Conservation (phyloP, 2,888 invertebrate genomes). For the Drosophila rellima region DNA sequence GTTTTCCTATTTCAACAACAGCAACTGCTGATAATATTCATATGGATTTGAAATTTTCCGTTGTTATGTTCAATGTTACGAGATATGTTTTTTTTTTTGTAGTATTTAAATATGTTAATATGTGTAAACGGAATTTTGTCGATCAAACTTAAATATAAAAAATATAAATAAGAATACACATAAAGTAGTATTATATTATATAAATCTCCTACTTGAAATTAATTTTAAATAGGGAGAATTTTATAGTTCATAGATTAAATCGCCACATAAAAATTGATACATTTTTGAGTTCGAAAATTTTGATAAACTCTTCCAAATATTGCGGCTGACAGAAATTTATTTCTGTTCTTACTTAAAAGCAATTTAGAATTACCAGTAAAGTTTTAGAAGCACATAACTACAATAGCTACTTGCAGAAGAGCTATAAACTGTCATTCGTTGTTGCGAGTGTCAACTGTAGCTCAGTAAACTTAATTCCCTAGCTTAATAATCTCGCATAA, state of each 20-base stretch:
- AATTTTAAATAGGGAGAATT: background rate
- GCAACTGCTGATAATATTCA: background rate
- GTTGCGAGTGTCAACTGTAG: conserved; percentile 13
- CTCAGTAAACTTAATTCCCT: background rate
- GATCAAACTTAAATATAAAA: too few relatives aligned
- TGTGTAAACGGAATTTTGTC: too few relatives aligned
- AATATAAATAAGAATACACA: too few relatives aligned
- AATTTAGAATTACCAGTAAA: background rate
- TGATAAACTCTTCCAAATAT: background rate
- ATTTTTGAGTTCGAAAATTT: background rate
- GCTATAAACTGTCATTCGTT: background rate
- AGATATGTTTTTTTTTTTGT: too few relatives aligned
- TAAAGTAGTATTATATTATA: too few relatives aligned
- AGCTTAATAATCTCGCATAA: conserved; percentile 7
- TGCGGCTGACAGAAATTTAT: background rate
- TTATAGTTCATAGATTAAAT: background rate
- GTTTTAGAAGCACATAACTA: too few relatives aligned
- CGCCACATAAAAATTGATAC: background rate
- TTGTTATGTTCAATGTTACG: too few relatives aligned
- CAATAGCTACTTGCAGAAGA: too few relatives aligned
- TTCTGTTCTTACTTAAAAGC: background rate
- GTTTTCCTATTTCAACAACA: background rate
- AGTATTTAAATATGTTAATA: too few relatives aligned
- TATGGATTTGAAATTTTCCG: background rate
- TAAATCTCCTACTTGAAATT: too few relatives aligned